Base-by-base conservation (phyloP, 2,113 vertebrate genomes). In the Poeciliopsis prolifica region DNA sequence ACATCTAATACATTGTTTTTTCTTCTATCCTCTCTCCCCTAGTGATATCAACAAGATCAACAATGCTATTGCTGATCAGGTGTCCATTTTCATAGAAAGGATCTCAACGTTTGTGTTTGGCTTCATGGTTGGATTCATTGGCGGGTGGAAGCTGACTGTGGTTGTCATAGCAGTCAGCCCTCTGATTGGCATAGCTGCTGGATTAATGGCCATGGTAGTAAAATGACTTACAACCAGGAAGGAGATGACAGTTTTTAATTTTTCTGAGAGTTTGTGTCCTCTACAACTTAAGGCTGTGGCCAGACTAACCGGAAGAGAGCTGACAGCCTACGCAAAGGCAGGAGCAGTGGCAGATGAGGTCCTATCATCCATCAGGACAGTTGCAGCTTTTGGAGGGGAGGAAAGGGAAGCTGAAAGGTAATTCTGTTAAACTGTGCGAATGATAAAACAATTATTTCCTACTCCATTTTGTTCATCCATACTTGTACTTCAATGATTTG, bases 11-110 rank as follows among this genome's bases (percentile, higher is more conserved):
- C 29, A 37, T 37, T 37, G 35, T 10, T 37, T 37, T 37, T 37
- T 37, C 35, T 37, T 37, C 35, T 37, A 37, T 2, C 33, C 22
- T 9, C 44, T 80, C 26, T 44, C 81, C 2, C 2, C 61, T 70
- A 95, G 94, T 79, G 94, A 95, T 62, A 94, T 95, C 70, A 94
- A 93, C 85, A 95, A 94, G 86, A 92, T 95, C 80, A 95, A 94
- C 84, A 92, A 82, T 35, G 93, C 94, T 51, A 95, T 95, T 3
- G 93, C 94, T 30, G 94, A 95, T 79, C 93, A 95, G 81, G 89
- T 92, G 77, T 88, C 93, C 14, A 88, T 95, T 76, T 95, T 95
- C 79, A 93, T 94, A 17, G 91, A 95, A 85, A 92, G 92, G 77
- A 33, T 95, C 60, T 93, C 94, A 6, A 94, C 93, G 0, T 95